Conservation (phyloP, 2,113 vertebrate species). For the Ramphastos sulfuratus region DNA sequence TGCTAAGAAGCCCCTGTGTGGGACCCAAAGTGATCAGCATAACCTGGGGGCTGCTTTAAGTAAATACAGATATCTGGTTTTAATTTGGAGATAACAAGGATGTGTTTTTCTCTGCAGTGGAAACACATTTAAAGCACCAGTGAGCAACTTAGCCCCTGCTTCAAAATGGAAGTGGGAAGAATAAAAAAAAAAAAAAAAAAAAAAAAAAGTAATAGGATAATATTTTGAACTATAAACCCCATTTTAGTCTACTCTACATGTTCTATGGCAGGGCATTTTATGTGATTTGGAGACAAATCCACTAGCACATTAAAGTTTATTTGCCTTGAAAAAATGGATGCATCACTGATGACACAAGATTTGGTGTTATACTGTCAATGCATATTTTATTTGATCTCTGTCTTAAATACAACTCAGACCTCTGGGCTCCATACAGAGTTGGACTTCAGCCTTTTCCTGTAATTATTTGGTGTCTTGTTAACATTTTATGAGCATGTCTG, state of each 20-base stretch:
- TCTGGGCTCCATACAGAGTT: slow-evolving; percentile 22
- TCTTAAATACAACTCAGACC: slow-evolving; percentile 69
- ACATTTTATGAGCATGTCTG: slow-evolving; percentile 77
- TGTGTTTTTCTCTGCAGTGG: not conserved
- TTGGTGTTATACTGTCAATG: slow-evolving; percentile 11
- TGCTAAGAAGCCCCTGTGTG: fast-evolving
- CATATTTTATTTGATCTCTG: slow-evolving; percentile 68
- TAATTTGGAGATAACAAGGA: not conserved
- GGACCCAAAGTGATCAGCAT: not conserved
- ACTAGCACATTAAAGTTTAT: slow-evolving; percentile 60
- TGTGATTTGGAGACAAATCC: slow-evolving; percentile 57
- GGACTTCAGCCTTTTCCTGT: slow-evolving; percentile 71
- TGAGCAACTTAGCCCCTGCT: not conserved
- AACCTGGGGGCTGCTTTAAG: not conserved
- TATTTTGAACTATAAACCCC: slow-evolving; percentile 8
- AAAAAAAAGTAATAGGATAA: not conserved
- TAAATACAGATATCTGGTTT: not conserved
- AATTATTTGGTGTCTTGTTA: slow-evolving; percentile 77
- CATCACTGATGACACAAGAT: slow-evolving; percentile 1
- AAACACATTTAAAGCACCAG: not conserved
- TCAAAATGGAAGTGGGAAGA: not conserved
- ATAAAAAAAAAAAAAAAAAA: slow-evolving; percentile 35
- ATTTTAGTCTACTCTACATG: slow-evolving; percentile 30
- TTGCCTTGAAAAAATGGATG: slow-evolving; percentile 36
- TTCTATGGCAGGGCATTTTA: slow-evolving; percentile 48